A percentile compares a stretch with the other conserved stretches of the same genome.
phyloP scores from a whole-genome alignment of 2,797 vertebrate genomes.

The Neosilurus mollespiculum region DNA sequence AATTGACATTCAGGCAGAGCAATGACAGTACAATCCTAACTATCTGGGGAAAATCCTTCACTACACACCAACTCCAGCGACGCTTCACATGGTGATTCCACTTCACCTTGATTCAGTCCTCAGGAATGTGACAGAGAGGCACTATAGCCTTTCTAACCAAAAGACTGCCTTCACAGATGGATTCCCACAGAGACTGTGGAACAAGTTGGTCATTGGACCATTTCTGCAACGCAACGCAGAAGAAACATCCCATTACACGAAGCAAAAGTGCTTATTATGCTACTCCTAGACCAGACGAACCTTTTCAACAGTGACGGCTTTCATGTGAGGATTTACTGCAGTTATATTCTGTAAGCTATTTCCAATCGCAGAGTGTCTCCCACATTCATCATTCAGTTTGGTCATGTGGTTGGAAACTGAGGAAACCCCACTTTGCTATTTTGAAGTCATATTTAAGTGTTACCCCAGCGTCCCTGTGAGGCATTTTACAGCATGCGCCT shows the following conservation, averaged over 20 bases:
- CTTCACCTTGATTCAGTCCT: conserved; percentile 9
- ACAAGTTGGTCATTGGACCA: conserved; percentile 68
- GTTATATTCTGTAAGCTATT: conserved; percentile 11
- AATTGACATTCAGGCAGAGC: neutral
- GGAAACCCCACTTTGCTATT: conserved; percentile 34
- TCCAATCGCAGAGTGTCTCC: conserved; percentile 30
- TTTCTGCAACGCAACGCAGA: conserved; percentile 50
- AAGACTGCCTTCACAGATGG: neutral
- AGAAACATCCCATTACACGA: conserved; percentile 70
- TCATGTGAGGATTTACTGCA: conserved; percentile 11
- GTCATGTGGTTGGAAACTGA: conserved; percentile 40
- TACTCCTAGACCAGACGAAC: conserved; percentile 67
- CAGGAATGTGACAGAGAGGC: conserved; percentile 25
- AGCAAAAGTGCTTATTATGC: conserved; percentile 70
- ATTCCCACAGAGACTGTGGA: conserved; percentile 58
- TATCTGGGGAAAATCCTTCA: neutral
- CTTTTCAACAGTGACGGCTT: conserved; percentile 32
- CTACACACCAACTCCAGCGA: neutral
- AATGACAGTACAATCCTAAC: neutral
- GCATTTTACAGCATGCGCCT: neutral
- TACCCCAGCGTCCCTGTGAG: neutral
- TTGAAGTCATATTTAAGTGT: neutral
- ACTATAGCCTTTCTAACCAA: conserved; percentile 25
- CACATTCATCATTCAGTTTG: conserved; percentile 18
- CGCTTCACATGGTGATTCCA: neutral